Evolutionary conservation across 2,113 vertebrate genomes (phyloP).

Genomic region (Gymnobelideus leadbeateri): DNA sequence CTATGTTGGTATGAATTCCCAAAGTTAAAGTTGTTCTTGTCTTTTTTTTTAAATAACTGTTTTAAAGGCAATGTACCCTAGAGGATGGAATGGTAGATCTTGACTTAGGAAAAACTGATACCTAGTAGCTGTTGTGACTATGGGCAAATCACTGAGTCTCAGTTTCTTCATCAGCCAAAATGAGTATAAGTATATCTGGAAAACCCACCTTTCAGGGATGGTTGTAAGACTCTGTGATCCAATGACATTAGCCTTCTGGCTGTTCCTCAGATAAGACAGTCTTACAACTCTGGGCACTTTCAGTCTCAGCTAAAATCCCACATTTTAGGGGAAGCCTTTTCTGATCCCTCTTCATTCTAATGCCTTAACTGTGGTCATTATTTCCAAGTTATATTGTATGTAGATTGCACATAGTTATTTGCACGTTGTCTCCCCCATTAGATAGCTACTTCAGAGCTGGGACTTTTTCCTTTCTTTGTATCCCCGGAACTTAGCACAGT

Average conservation of each 20-base stretch:
- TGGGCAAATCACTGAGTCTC: not conserved
- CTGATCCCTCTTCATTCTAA: not conserved
- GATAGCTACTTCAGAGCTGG: not conserved
- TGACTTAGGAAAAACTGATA: not conserved
- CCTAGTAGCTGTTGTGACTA: not conserved
- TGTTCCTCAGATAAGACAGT: not conserved
- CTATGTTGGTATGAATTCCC: not conserved
- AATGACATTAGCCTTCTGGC: not conserved
- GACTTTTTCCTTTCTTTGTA: not conserved
- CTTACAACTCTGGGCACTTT: not conserved
- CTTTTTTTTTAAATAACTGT: not conserved
- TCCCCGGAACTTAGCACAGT: not conserved
- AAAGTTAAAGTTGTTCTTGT: not conserved
- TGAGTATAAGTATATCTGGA: not conserved
- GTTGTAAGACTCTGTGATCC: not conserved
- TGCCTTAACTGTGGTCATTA: not conserved
- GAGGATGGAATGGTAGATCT: not conserved
- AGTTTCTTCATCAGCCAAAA: not conserved
- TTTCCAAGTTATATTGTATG: not conserved
- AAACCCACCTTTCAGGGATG: not conserved
- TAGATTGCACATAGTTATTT: not conserved
- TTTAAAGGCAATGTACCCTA: not conserved
- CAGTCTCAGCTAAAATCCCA: not conserved
- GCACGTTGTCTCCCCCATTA: too few species aligned
- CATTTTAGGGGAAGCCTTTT: not conserved